phyloP scores from a whole-genome alignment of 2,797 vertebrate genomes.

The Gymnoscopelus braueri region DNA sequence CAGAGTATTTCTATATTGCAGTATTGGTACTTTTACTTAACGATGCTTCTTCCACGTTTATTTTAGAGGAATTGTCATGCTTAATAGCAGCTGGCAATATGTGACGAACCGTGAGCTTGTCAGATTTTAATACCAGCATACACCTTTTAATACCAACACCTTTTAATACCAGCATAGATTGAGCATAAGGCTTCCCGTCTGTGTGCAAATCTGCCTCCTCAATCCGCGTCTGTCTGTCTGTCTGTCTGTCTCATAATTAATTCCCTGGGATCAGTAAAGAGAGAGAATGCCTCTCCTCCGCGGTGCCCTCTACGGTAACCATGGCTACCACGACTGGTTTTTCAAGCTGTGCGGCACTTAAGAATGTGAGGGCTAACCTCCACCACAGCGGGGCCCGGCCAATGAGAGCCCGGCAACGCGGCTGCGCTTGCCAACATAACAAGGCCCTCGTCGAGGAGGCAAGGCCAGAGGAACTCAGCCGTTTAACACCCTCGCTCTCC shows the following conservation, averaged over 20 bases:
- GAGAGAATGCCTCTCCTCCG: slow-evolving; percentile 66
- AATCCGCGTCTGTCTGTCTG: slow-evolving; percentile 2
- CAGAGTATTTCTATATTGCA: no score
- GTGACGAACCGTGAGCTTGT: no score
- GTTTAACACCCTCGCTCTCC: slow-evolving; percentile 55
- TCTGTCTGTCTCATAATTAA: slow-evolving; percentile 48
- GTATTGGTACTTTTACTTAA: no score
- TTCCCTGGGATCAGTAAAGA: slow-evolving; percentile 61
- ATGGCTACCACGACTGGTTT: slow-evolving; percentile 89
- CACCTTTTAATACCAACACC: no score
- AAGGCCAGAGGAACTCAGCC: slow-evolving; percentile 26
- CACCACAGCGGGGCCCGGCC: slow-evolving; percentile 43
- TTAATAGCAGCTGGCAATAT: no score
- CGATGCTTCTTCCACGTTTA: no score
- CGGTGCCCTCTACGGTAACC: slow-evolving; percentile 80
- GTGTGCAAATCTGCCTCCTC: no score
- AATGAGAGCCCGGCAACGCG: slow-evolving; percentile 49
- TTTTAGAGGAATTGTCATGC: no score
- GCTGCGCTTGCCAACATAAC: slow-evolving; percentile 14
- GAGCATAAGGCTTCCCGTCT: no score
- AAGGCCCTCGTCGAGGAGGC: slow-evolving; percentile 7
- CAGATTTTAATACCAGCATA: no score
- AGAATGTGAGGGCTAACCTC: slow-evolving; percentile 68
- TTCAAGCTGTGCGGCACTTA: slow-evolving; percentile 82
- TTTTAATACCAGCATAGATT: no score